These are phyloP conservation scores for Delia radicum DNA, from an alignment of 1,140 invertebrate genomes.

Conservation along the genomic window DNA sequence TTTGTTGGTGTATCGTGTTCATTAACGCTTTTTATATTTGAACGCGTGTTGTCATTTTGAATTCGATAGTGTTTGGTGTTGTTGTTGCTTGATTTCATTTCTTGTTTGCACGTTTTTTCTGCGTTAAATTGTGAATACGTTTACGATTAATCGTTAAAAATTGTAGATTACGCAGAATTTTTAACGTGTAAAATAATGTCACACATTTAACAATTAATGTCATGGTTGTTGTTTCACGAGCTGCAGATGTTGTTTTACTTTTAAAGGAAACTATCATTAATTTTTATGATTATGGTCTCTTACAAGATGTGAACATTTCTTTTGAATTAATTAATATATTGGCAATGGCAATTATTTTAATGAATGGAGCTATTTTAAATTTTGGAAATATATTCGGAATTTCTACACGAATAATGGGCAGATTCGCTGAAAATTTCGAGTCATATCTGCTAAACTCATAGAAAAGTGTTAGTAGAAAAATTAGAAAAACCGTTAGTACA, in stretches of 20 bases:
- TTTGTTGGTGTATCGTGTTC: neutral
- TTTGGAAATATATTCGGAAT: no score
- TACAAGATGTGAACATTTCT: neutral
- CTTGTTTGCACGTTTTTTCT: neutral
- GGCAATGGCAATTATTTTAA: neutral
- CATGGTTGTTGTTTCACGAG: neutral
- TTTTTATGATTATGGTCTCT: neutral
- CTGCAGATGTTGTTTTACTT: neutral
- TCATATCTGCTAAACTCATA: no score
- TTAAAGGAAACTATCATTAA: neutral
- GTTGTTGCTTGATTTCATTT: constrained; percentile 1
- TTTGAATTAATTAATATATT: neutral
- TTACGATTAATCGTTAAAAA: constrained; percentile 5
- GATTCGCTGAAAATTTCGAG: no score
- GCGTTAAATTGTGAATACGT: constrained; percentile 3
- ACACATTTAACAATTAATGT: constrained; percentile 4
- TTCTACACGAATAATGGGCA: no score
- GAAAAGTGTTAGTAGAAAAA: no score
- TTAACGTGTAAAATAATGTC: constrained; percentile 4
- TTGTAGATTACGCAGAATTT: neutral
- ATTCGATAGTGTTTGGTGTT: neutral
- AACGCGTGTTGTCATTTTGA: neutral
- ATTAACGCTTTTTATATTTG: constrained; percentile 1
- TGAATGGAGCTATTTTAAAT: no score
- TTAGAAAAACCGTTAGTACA: no score